These are phyloP conservation scores for Melanophora roralis DNA, from an alignment of 2,888 invertebrate species.

Conservation along the genomic window DNA sequence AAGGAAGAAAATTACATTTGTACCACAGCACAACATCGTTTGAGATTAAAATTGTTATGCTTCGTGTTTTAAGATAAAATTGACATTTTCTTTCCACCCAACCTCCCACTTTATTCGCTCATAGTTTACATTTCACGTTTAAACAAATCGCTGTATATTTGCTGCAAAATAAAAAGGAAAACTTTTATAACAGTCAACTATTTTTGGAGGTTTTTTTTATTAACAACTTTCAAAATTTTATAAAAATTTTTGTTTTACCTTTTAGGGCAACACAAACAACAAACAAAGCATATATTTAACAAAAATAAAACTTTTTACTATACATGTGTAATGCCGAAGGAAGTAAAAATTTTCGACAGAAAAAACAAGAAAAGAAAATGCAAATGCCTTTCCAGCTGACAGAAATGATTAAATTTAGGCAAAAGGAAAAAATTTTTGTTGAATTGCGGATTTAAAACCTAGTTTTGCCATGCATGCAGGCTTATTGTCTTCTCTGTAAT, in stretches of 20 bases:
- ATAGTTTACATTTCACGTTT: conserved; percentile 30
- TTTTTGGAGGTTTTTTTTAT: conserved; percentile 42
- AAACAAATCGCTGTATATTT: conserved; percentile 10
- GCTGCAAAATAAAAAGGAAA: background rate
- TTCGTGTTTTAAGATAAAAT: background rate
- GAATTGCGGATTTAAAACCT: too few relatives aligned
- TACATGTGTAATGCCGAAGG: conserved; percentile 31
- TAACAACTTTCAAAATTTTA: background rate
- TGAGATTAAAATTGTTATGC: background rate
- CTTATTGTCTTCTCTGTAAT: too few relatives aligned
- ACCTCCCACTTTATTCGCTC: too few relatives aligned
- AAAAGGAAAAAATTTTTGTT: too few relatives aligned
- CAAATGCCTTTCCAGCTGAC: background rate
- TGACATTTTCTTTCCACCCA: background rate
- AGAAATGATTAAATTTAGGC: too few relatives aligned
- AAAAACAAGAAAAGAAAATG: conserved; percentile 24
- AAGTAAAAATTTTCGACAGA: conserved; percentile 48
- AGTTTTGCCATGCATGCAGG: too few relatives aligned
- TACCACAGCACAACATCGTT: background rate
- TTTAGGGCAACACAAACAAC: background rate
- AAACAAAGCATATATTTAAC: conserved; percentile 23
- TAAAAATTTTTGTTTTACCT: conserved; percentile 11
- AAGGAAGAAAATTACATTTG: background rate
- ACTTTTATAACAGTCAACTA: conserved; percentile 39
- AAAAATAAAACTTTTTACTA: conserved; percentile 28